Conservation (phyloP, 2,797 vertebrate species). For the Dicrostonyx torquatus region DNA sequence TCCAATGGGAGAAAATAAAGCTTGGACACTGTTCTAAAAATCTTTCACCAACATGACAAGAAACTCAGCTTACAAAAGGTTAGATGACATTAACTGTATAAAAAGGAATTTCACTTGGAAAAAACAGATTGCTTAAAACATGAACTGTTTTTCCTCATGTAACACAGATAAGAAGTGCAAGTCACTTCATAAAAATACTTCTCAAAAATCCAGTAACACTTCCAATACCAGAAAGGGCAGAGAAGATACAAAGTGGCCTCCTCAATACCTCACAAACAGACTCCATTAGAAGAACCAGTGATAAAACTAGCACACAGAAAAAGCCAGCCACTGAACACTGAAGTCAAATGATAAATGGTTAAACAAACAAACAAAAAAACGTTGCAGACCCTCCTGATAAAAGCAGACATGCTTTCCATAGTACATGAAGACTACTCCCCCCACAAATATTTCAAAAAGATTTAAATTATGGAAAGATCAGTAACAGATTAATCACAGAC, state of each 20-base stretch:
- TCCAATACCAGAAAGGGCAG: background rate
- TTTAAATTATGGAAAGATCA: background rate
- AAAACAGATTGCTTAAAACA: conserved; percentile 19
- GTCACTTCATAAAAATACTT: conserved; percentile 47
- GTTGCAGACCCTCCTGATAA: background rate
- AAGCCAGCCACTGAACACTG: conserved; percentile 15
- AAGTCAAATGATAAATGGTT: background rate
- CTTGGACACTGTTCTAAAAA: conserved; percentile 10
- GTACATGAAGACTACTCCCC: background rate
- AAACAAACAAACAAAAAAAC: conserved; percentile 12
- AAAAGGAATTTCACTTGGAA: background rate
- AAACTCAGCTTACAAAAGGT: conserved; percentile 18
- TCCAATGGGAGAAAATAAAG: conserved; percentile 12
- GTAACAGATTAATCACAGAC: background rate
- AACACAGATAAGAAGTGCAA: conserved; percentile 1
- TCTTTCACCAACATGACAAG: conserved; percentile 4
- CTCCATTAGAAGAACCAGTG: background rate
- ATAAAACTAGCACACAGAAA: background rate
- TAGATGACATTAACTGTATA: background rate
- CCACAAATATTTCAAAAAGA: background rate
- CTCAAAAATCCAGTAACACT: conserved; percentile 41
- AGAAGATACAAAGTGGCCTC: background rate
- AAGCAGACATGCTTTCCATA: background rate
- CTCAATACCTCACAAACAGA: background rate
- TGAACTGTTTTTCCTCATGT: background rate